Evolutionary conservation across 2,888 invertebrate genomes (phyloP), one percentile per base, ranked within the genome.

Genomic region (Eupithecia subumbrata): DNA sequence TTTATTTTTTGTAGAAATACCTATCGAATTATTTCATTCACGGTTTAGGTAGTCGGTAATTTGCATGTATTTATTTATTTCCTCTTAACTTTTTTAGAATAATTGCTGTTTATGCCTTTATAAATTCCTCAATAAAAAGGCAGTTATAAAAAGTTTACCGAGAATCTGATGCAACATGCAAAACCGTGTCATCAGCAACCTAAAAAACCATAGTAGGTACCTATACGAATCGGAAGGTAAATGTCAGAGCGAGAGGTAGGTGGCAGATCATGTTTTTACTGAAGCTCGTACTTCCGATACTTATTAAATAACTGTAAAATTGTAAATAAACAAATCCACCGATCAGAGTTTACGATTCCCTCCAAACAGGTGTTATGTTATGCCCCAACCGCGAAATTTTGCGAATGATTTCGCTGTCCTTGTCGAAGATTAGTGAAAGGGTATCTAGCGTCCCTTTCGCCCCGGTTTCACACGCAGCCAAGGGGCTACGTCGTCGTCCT

Each of bases 401-500:
- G 72, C 79, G 74, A 80, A 80, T 73, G 72, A 73, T 76, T 81
- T 80, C 70, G 76, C 84, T 69, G 75, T 88, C 88, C 78, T 81
- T 84, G 66, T 88, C 83, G 76, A 48, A 43, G 70, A 22, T 68
- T 56, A 64, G 45, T 73, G 43, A 52, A n/a, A n/a, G 60, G 68
- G 43, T 9, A 73, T 82, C 75, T 73, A 72, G 78, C 79, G 82
- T 88, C 85, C 80, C 81, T 84, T 72, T 85, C 86, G 25, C n/a
- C 34, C 37, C 75, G 67, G 52, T 25, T 71, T 73, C 72, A 77
- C 60, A 66, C 72, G 68, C 67, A 67, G 76, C 66, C 76, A 74
- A 74, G 75, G 75, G 78, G 66, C 43, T 52, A 52, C 45, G 70
- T 69, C 70, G 9, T 56, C 60, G 37, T 69, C 56, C 78, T 43